These are phyloP conservation scores for Egretta garzetta DNA, from an alignment of 2,113 vertebrate species.

Conservation along the genomic window DNA sequence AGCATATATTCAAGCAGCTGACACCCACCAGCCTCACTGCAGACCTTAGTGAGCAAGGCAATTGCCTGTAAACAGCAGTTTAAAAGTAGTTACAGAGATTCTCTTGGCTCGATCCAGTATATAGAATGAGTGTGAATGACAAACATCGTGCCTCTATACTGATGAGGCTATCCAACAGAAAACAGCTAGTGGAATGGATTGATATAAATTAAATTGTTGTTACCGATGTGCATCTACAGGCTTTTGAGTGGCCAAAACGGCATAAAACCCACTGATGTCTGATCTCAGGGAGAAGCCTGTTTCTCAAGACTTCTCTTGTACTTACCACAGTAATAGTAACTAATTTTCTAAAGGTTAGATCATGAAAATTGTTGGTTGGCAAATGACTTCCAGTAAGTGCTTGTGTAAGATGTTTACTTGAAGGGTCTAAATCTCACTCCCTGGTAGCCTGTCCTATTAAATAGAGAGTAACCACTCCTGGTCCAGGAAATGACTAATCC, in stretches of 20 bases:
- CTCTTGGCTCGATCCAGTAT: neutral
- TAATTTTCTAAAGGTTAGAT: neutral
- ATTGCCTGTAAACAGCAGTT: fast-evolving
- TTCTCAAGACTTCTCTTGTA: neutral
- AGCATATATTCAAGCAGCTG: neutral
- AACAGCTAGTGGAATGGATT: neutral
- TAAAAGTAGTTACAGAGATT: neutral
- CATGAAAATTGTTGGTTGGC: neutral
- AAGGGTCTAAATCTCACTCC: neutral
- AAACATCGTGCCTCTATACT: neutral
- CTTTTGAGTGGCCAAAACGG: neutral
- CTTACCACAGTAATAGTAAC: neutral
- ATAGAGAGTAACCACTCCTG: neutral
- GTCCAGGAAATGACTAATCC: neutral
- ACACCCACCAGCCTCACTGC: neutral
- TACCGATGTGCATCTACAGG: fast-evolving
- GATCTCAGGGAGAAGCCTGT: neutral
- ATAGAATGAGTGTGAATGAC: neutral
- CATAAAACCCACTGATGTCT: neutral
- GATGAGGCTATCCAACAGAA: neutral
- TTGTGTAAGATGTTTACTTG: neutral
- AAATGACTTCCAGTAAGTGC: neutral
- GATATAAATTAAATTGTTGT: neutral
- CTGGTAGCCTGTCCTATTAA: neutral
- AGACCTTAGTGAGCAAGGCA: neutral